Base-by-base conservation (phyloP, 2,113 vertebrate species). In the Sitta europaea region DNA sequence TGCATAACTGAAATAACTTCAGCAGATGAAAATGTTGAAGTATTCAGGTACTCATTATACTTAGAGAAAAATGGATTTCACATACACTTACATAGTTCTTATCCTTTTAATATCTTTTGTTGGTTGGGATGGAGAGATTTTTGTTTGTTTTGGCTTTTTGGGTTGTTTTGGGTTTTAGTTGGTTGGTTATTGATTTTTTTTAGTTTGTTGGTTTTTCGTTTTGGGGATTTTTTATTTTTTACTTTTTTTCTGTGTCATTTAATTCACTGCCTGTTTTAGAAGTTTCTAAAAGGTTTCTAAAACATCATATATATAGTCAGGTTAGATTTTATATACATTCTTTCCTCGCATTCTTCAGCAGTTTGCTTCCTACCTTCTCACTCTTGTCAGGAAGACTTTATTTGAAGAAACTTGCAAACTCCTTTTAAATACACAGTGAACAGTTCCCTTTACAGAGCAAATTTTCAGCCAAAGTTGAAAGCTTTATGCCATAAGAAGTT, bases 41-140 rank as follows among this genome's bases (percentile, higher is more conserved):
- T 42, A 70, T 33, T 76, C 74, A 90, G 28, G 31, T 92, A 61
- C 2, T 13, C 25, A 50, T 72, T 92, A 86, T 20, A 47, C 9
- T 71, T 81, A 55, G 17, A 17, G 31, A 72, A 12, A 94, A 59
- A n/a, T 21, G 2, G 3, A 72, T 88, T 86, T 76, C 11, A 58
- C 3, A 55, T 59, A 42, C 3, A 1, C 12, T 77, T 80, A 67
- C 7, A 28, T 17, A 80, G 50, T 33, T 76, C 16, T 53, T 76
- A 58, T 20, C 5, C 3, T 85, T 84, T 86, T 27, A 24, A 28
- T 42, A 14, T 42, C 7, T 75, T 68, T 42, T 10, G 6, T 45
- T 53, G 6, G 3, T 45, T 54, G 21, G 25, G 4, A 4, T n/a
- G 8, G 3, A 6, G 0, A n/a, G n/a, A n/a, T 1, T n/a, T 35